Evolutionary conservation across 2,797 vertebrate genomes (phyloP), one percentile per base, ranked within the genome.

Genomic region (Chiroxiphia lanceolata): DNA sequence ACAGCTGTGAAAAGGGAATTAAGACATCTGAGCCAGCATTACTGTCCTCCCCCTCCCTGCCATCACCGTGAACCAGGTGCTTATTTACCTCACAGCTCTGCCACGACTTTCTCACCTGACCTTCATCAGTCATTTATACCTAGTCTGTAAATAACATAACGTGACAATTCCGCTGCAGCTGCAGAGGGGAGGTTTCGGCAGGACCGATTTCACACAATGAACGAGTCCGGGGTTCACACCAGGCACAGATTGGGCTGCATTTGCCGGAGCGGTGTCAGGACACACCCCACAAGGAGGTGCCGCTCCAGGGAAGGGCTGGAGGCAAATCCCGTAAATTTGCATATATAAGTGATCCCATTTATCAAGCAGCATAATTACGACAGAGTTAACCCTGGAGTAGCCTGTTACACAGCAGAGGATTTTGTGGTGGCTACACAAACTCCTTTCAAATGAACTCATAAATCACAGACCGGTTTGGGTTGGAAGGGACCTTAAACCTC

Each of bases 401-500:
- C 14, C 29, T 36, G 18, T 21, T 23, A 44, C 11, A 33, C 15
- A 59, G 34, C 29, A 61, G 11, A 80, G 9, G 16, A 57, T 23
- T 47, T 54, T 6, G 51, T 0, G 0, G 9, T 6, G 27, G 29
- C 10, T 13, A 63, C 15, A 45, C 63, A 34, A 82, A 25, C 6
- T 20, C 13, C 25, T 7, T 89, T 42, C 7, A 18, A 20, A 34
- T 6, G 7, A 44, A 27, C 7, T 2, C 2, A 0, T 0, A 19
- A 42, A 17, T 6, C n/a, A 4, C 6, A 22, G 34, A 54, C 13
- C 10, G 4, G 4, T 6, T 8, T 38, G 13, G 19, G 18, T 23
- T 61, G 15, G 40, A 54, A 40, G 4, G 6, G 3, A 13, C 12
- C 7, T 42, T 4, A 31, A 68, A 75, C 0, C 3, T 2, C 25